Conservation (phyloP, 1,140 invertebrate species). For the Chionoecetes opilio region DNA sequence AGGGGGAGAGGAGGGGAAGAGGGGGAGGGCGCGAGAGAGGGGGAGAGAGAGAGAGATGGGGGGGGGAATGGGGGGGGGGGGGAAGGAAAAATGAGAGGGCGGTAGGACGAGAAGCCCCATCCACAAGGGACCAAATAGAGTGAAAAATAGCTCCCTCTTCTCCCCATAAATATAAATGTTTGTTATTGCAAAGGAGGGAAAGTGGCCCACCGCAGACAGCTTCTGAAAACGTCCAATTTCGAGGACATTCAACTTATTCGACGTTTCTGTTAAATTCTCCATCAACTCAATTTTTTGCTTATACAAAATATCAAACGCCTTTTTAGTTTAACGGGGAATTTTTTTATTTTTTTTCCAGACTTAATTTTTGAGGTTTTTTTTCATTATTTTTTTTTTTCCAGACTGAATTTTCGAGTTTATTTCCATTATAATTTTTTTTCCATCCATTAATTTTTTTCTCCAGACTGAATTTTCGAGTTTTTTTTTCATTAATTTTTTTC, state of each 20-base stretch:
- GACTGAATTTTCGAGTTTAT: too few species aligned
- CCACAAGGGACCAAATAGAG: background rate
- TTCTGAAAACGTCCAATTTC: background rate
- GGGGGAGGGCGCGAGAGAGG: background rate
- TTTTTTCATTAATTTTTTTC: too few species aligned
- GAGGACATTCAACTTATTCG: background rate
- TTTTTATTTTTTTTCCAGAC: too few species aligned
- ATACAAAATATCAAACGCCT: background rate
- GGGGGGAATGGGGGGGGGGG: background rate
- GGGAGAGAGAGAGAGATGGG: background rate
- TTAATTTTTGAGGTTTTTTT: too few species aligned
- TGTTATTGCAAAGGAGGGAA: background rate
- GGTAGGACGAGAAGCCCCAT: background rate
- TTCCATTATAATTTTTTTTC: too few species aligned
- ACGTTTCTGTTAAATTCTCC: background rate
- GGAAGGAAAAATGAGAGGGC: background rate
- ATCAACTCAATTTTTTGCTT: background rate
- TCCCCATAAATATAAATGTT: slow-evolving; percentile 31
- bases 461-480: too few species aligned
- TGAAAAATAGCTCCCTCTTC: slow-evolving; percentile 18
- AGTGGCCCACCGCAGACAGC: background rate
- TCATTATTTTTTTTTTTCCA: too few species aligned
- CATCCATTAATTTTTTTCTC: too few species aligned
- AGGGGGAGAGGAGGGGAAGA: background rate
- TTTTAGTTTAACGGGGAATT: background rate